Base-by-base conservation (phyloP, 2,888 invertebrate species). In the Boloria euphrosyne region DNA sequence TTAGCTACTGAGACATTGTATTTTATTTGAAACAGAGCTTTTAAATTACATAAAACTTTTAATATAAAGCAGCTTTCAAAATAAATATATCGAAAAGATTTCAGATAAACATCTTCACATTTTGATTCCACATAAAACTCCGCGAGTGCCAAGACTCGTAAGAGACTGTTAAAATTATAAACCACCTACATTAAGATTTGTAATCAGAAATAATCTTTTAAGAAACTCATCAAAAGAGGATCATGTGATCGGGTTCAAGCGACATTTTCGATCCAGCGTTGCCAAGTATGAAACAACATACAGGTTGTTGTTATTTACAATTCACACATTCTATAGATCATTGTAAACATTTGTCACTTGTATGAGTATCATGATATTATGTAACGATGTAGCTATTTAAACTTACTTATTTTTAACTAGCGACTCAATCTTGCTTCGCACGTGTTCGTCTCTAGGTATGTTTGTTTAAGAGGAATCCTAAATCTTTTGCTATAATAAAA, bases 191-290 rank as follows among this genome's bases (percentile, higher is more conserved):
- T 74, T 58, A 13, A 73, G 71, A 75, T 76, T 79, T 77, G 76
- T 75, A 74, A 82, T 82, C 80, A 76, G 74, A 79, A 83, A 83
- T 83, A 82, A 79, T 76, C 73, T 78, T 73, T 71, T 74, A 74
- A 79, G 75, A 75, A 76, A 77, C 74, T 68, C 70, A 76, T 75
- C 70, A 73, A 71, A 71, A 70, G 62, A 66, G 60, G 66, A 74
- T 78, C 82, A 82, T 80, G 81, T 80, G 84, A 82, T 78, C 62
- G 67, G 65, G 68, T 67, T 67, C 66, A 67, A 57, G 66, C 67
- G 69, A 71, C 69, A 73, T 65, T 71, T 64, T 63, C 62, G 58
- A 69, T 68, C 44, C 51, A 55, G 57, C 64, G 75, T 69, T 80
- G 80, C 80, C 79, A 80, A 80, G 59, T 68, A 67, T 71, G 38